Evolutionary conservation across 2,797 vertebrate species (phyloP).

Genomic region (Liparis tanakae): DNA sequence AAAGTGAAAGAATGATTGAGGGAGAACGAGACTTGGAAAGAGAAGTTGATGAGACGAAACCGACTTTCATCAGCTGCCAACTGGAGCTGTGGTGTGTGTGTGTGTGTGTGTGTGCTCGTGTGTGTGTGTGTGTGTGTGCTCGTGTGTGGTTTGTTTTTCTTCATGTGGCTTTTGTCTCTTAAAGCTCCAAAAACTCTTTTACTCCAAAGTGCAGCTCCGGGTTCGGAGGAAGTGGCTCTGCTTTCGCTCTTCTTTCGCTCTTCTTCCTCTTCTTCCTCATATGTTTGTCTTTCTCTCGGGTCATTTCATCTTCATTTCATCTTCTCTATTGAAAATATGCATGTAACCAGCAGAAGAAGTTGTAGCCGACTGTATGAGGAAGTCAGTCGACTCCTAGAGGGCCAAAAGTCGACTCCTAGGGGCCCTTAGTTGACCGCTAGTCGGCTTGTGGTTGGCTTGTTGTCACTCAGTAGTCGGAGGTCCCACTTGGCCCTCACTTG

Average conservation of each 20-base stretch:
- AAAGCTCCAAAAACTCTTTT: conserved; percentile 28
- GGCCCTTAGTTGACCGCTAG: background rate
- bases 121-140: conserved; percentile 47
- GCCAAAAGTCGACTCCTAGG: no score
- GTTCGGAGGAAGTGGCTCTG: conserved; percentile 10
- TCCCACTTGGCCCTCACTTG: no score
- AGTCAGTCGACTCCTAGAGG: no score
- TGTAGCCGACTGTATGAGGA: no score
- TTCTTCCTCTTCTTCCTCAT: background rate
- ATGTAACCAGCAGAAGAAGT: background rate
- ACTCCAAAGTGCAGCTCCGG: conserved; percentile 11
- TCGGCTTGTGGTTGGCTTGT: background rate
- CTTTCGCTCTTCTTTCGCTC: conserved; percentile 14
- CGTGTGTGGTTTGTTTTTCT: conserved; percentile 44
- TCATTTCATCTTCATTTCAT: background rate
- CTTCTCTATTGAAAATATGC: no score
- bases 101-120: conserved; percentile 25
- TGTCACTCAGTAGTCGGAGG: no score
- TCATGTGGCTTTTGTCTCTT: conserved; percentile 43
- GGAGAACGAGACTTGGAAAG: conserved; percentile 32
- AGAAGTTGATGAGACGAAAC: conserved; percentile 56
- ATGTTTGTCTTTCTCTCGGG: background rate
- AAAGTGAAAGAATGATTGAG: conserved; percentile 14
- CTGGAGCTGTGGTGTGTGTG: conserved; percentile 50
- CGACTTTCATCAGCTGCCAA: conserved; percentile 73